A percentile compares a stretch with the other conserved stretches of the same genome.
Evolutionary conservation across 1,140 invertebrate species (phyloP).

Genomic region (Drosophila simulans): DNA sequence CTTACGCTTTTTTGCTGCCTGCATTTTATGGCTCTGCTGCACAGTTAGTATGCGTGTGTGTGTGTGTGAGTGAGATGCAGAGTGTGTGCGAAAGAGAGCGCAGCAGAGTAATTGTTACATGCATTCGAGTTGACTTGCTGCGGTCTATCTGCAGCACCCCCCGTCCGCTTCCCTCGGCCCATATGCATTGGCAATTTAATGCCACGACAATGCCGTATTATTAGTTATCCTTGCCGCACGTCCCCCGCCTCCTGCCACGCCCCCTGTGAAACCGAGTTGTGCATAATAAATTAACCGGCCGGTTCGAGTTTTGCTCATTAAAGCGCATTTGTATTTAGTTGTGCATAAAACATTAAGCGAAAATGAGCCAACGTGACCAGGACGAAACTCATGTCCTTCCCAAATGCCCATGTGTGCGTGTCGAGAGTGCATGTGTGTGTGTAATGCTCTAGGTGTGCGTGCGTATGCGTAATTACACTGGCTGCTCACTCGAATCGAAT

Average conservation of each 20-base stretch:
- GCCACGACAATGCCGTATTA: slow-evolving; percentile 64
- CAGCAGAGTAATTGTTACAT: slow-evolving; percentile 72
- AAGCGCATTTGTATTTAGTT: slow-evolving; percentile 81
- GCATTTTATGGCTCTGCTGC: slow-evolving; percentile 53
- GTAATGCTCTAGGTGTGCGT: slow-evolving; percentile 18
- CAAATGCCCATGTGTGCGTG: slow-evolving; percentile 2
- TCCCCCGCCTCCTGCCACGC: background rate
- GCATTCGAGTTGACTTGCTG: slow-evolving; percentile 60
- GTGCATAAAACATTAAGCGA: slow-evolving; percentile 80
- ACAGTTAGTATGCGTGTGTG: background rate
- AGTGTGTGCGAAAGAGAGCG: slow-evolving; percentile 11
- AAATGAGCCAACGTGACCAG: slow-evolving; percentile 74
- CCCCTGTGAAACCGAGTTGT: slow-evolving; percentile 60
- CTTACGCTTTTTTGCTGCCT: slow-evolving; percentile 49
- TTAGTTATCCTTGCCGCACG: slow-evolving; percentile 53
- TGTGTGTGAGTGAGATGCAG: background rate
- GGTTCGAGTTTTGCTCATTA: slow-evolving; percentile 66
- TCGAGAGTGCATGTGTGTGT: background rate
- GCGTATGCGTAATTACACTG: slow-evolving; percentile 36
- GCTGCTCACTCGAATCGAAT: slow-evolving; percentile 19
- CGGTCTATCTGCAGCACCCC: slow-evolving; percentile 30
- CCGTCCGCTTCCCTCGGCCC: background rate
- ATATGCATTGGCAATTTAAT: slow-evolving; percentile 50
- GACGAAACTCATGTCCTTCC: slow-evolving; percentile 32
- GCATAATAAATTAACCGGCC: slow-evolving; percentile 80